phyloP scores from a whole-genome alignment of 2,888 invertebrate genomes.

The Stomorhina lunata region DNA sequence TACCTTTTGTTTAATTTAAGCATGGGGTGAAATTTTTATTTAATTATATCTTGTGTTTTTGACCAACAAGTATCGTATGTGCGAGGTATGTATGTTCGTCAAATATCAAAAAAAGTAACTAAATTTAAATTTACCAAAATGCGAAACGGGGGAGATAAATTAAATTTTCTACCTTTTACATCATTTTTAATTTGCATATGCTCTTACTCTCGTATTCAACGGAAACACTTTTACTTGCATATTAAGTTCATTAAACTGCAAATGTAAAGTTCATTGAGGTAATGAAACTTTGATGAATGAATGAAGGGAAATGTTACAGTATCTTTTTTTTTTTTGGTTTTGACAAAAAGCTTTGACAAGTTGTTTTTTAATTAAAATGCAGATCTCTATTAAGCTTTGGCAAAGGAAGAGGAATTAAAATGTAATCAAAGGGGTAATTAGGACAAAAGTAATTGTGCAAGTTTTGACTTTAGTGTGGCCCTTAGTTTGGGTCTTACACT shows the following conservation, averaged over 20 bases:
- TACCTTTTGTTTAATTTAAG: not conserved
- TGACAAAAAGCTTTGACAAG: not conserved
- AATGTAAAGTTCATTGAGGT: not conserved
- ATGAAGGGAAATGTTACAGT: not conserved
- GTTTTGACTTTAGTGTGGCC: too few species aligned
- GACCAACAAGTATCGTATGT: too few species aligned
- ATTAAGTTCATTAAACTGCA: constrained; percentile 23
- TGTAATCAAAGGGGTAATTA: too few species aligned
- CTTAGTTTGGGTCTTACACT: too few species aligned
- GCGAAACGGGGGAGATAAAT: constrained; percentile 8
- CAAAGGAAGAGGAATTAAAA: too few species aligned
- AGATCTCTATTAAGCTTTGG: too few species aligned
- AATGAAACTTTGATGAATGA: not conserved
- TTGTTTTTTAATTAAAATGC: not conserved
- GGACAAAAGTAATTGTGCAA: too few species aligned
- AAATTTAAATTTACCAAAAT: not conserved
- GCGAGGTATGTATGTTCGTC: too few species aligned
- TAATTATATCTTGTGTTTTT: constrained; percentile 16
- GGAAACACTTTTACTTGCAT: not conserved
- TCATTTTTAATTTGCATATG: constrained; percentile 11
- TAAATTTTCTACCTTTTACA: not conserved
- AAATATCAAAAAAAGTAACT: not conserved
- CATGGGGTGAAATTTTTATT: not conserved
- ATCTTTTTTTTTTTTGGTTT: not conserved
- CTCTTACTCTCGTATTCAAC: not conserved